Evolutionary conservation across 2,888 invertebrate species (phyloP).

Genomic region (Lasioglossum lativentre): DNA sequence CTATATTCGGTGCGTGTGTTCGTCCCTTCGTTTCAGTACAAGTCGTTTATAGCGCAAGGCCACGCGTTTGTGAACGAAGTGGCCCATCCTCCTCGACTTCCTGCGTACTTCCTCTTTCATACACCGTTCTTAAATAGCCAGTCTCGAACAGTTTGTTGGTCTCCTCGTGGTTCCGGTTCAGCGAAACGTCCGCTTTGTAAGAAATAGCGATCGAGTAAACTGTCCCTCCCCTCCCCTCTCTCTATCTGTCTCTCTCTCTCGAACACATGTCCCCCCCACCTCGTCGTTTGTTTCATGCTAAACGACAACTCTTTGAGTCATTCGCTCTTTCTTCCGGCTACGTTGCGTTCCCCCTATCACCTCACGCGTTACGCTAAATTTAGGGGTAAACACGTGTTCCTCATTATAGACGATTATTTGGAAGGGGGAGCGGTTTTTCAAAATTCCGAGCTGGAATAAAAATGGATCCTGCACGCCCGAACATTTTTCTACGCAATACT

Average conservation of each 20-base stretch:
- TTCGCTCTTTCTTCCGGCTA: slow-evolving; percentile 48
- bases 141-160: slow-evolving; percentile 45
- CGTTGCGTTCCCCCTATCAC: background rate
- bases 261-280: no score
- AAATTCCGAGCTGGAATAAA: slow-evolving; percentile 27
- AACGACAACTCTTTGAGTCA: slow-evolving; percentile 52
- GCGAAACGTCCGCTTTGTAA: slow-evolving; percentile 41
- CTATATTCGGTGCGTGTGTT: background rate
- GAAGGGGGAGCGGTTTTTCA: slow-evolving; percentile 33
- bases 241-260: no score
- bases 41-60: slow-evolving; percentile 75
- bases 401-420: slow-evolving; percentile 64
- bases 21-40: slow-evolving; percentile 49
- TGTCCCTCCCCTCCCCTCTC: background rate
- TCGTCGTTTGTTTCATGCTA: slow-evolving; percentile 34
- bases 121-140: slow-evolving; percentile 67
- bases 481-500: background rate
- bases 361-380: slow-evolving; percentile 60
- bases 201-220: slow-evolving; percentile 43
- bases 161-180: slow-evolving; percentile 63
- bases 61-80: slow-evolving; percentile 59
- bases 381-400: slow-evolving; percentile 68
- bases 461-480: background rate
- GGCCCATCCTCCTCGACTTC: slow-evolving; percentile 67
- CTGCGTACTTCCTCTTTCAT: slow-evolving; percentile 67